Evolutionary conservation across 2,888 invertebrate genomes (phyloP), one percentile per base, ranked within the genome.

Genomic region (Neocrepidodera transversa): DNA sequence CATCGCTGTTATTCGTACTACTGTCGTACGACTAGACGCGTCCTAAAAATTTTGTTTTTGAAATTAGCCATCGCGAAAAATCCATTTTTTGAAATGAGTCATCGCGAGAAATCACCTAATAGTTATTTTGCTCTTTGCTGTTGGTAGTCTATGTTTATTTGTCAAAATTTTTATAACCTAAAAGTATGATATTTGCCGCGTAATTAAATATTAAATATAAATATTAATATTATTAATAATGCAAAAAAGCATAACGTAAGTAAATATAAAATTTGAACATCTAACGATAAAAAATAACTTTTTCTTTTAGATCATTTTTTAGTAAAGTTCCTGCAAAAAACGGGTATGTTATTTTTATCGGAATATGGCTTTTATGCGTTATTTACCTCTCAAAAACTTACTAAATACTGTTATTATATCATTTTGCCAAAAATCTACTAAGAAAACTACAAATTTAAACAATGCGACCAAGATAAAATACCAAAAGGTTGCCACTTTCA

Each of bases 211-310:
- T n/a, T n/a, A n/a, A n/a, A n/a, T n/a, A n/a, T n/a, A n/a, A n/a
- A n/a, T n/a, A n/a, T n/a, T n/a, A n/a, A n/a, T n/a, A n/a, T 13
- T 23, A n/a, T 26, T n/a, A 20, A 54, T 16, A 45, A 54, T 54
- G 54, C 54, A 54, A 47, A 54, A 54, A 54, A 45, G 36, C 17
- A 54, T 54, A 65, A 77, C 76, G 78, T 79, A 71, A 73, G 76
- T 67, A 30, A 32, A 32, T 51, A 23, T 13, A 18, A 17, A 36
- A 18, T 13, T 43, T 18, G 4, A 13, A 45, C 1, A 45, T 8
- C 26, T 4, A 45, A 26, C n/a, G n/a, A n/a, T n/a, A n/a, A n/a
- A n/a, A 45, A 50, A 52, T 45, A 42, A 57, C n/a, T 38, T 59
- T 52, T 53, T 38, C 45, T 45, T 51, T 50, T 28, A 64, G 65